Percentiles rank a stretch among this genome's conserved stretches.
Conservation (phyloP, 2,797 vertebrate genomes). For the Characodon lateralis region DNA sequence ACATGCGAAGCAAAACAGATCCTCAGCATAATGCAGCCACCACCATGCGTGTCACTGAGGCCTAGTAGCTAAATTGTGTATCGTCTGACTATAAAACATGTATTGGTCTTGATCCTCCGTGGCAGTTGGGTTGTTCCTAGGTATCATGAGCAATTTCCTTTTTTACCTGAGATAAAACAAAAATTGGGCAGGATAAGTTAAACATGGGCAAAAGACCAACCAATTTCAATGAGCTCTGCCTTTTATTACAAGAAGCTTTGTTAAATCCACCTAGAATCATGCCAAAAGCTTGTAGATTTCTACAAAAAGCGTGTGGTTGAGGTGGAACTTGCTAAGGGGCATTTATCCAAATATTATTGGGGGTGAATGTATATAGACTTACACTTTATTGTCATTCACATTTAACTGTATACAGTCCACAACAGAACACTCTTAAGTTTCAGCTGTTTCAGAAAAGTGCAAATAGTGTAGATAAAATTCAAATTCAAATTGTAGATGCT, state of each 20-base stretch:
- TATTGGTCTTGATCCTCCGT: neutral
- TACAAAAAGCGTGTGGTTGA: neutral
- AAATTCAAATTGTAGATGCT: neutral
- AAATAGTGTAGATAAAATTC: neutral
- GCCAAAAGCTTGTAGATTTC: neutral
- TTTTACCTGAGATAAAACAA: neutral
- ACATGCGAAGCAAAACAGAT: neutral
- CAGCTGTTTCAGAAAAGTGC: neutral
- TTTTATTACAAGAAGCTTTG: neutral
- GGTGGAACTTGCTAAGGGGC: neutral
- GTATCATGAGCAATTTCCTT: neutral
- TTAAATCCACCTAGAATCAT: neutral
- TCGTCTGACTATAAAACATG: neutral
- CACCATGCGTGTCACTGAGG: neutral
- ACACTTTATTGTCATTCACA: neutral
- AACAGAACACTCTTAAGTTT: neutral
- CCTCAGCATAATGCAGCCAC: neutral
- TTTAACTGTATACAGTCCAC: neutral
- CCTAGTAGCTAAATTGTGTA: neutral
- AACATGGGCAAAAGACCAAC: neutral
- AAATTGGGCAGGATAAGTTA: neutral
- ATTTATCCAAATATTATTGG: neutral
- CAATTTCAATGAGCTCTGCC: neutral
- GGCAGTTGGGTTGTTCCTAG: neutral
- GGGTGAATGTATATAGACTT: neutral